Percentiles rank a stretch among this genome's conserved stretches.
phyloP scores from a whole-genome alignment of 2,797 vertebrate genomes.

The Eupleurogrammus muticus region DNA sequence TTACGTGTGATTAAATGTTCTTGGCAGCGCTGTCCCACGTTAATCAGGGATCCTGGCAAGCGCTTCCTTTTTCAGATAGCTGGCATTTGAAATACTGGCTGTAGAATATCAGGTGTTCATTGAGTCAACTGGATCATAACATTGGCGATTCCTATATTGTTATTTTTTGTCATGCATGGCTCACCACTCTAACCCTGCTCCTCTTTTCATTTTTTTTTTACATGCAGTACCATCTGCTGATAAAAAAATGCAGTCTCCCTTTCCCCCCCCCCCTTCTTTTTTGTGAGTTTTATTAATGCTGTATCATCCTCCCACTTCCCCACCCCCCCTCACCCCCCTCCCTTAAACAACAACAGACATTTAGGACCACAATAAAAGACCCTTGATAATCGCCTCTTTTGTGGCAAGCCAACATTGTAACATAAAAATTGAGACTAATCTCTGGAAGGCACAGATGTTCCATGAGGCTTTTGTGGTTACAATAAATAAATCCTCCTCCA shows the following conservation, averaged over 20 bases:
- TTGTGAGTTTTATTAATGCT: constrained; percentile 22
- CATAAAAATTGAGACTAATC: constrained; percentile 49
- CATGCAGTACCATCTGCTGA: not conserved
- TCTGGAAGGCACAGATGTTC: constrained; percentile 57
- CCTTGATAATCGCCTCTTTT: constrained; percentile 41
- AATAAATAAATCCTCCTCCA: constrained; percentile 39
- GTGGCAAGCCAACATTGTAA: constrained; percentile 32
- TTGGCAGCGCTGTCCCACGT: constrained; percentile 20
- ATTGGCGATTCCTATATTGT: not conserved
- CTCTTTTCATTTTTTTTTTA: not conserved
- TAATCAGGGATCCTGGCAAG: constrained; percentile 38
- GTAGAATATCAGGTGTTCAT: constrained; percentile 25
- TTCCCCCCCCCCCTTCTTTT: constrained; percentile 2
- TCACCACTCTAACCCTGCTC: too few species aligned
- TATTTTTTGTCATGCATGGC: not conserved
- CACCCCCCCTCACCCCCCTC: too few species aligned
- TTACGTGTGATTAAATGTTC: constrained; percentile 43
- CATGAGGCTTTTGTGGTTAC: constrained; percentile 43
- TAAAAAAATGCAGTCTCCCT: constrained; percentile 7
- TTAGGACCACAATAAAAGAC: constrained; percentile 40
- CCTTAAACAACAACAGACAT: constrained; percentile 43
- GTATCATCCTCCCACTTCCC: constrained; percentile 10
- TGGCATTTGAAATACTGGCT: not conserved
- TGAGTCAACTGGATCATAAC: constrained; percentile 13
- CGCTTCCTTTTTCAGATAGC: constrained; percentile 9